Conservation (phyloP, 2,113 vertebrate species). For the Melanocharis versteri region DNA sequence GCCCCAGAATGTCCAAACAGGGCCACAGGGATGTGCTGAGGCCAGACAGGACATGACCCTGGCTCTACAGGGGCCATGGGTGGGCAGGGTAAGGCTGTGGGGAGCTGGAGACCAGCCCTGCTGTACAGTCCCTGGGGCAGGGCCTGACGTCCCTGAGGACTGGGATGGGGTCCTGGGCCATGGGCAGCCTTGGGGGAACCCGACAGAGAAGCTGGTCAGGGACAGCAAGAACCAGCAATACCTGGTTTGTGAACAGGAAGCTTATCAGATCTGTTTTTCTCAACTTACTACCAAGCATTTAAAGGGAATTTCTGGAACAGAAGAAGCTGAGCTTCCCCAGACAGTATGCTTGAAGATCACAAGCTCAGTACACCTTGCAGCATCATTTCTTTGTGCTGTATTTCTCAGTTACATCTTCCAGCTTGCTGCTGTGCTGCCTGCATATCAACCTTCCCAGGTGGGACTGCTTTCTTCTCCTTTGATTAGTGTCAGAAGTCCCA, state of each 20-base stretch:
- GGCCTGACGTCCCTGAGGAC: not conserved
- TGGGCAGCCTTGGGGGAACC: not conserved
- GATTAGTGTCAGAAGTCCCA: not conserved
- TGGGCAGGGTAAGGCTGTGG: not conserved
- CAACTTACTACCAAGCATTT: not conserved
- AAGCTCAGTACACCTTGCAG: not conserved
- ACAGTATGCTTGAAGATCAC: not conserved
- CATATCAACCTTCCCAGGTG: not conserved
- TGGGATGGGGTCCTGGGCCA: too few species aligned
- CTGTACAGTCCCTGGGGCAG: not conserved
- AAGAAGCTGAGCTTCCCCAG: not conserved
- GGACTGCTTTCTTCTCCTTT: not conserved
- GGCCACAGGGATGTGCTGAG: not conserved
- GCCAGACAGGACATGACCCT: not conserved
- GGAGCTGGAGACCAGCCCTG: not conserved
- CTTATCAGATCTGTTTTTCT: not conserved
- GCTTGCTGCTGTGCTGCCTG: not conserved
- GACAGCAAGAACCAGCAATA: not conserved
- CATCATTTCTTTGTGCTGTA: not conserved
- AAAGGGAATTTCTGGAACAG: not conserved
- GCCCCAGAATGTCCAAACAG: not conserved
- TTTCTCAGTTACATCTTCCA: not conserved
- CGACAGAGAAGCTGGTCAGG: not conserved
- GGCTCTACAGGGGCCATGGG: not conserved
- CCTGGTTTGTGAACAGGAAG: not conserved